Percentiles rank a stretch among this genome's conserved stretches.
Evolutionary conservation across 2,888 invertebrate genomes (phyloP).

Genomic region (Pycnomerus fuliginosus): DNA sequence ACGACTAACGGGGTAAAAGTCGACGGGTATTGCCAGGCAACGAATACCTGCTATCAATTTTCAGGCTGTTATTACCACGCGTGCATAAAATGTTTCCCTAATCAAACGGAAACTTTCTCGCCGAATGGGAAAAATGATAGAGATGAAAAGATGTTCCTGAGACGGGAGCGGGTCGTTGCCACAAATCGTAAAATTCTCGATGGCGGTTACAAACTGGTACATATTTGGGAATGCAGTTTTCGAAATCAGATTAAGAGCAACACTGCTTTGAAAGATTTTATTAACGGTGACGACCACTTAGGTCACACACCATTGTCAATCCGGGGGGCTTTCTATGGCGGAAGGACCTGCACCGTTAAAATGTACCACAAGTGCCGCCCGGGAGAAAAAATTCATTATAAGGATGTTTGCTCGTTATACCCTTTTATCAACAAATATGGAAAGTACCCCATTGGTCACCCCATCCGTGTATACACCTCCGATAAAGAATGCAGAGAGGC

Average conservation of each 20-base stretch:
- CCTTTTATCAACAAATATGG: too few relatives aligned
- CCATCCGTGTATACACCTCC: too few relatives aligned
- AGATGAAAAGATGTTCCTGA: too few relatives aligned
- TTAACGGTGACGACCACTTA: background rate
- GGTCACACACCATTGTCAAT: slow-evolving; percentile 23
- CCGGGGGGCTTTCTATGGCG: slow-evolving; percentile 35
- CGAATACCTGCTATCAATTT: slow-evolving; percentile 26
- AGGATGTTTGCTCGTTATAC: too few relatives aligned
- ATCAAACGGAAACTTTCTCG: slow-evolving; percentile 2
- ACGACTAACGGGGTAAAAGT: slow-evolving; percentile 20
- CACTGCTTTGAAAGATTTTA: slow-evolving; percentile 1
- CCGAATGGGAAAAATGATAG: background rate
- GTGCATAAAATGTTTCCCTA: slow-evolving; percentile 13
- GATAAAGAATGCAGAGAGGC: too few relatives aligned
- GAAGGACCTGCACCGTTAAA: too few relatives aligned
- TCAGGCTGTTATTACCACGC: slow-evolving; percentile 26
- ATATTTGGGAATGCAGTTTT: too few relatives aligned
- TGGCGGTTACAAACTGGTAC: slow-evolving; percentile 13
- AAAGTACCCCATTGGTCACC: too few relatives aligned
- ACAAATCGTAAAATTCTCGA: slow-evolving; percentile 3
- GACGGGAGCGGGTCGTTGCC: slow-evolving; percentile 5
- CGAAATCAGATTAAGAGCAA: slow-evolving; percentile 2
- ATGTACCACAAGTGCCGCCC: too few relatives aligned
- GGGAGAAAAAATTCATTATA: too few relatives aligned
- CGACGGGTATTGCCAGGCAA: slow-evolving; percentile 20